Conservation (phyloP, 1,140 invertebrate species). For the Nylanderia fulva region DNA sequence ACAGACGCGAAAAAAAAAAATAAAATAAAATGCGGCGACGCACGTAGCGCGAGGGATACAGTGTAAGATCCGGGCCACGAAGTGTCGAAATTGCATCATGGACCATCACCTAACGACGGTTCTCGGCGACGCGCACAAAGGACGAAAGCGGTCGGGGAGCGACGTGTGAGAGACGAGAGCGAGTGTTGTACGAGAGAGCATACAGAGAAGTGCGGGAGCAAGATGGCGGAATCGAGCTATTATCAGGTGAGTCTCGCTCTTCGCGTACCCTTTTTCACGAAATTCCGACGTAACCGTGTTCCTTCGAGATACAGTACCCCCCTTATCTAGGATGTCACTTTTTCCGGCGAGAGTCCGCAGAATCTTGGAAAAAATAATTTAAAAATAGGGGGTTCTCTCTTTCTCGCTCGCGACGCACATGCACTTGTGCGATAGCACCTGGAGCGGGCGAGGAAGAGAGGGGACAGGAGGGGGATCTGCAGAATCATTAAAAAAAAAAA, state of each 20-base stretch:
- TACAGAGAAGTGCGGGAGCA: conserved; percentile 75
- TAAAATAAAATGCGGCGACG: background rate
- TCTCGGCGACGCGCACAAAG: conserved; percentile 77
- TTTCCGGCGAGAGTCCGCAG: too few species aligned
- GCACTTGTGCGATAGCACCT: conserved; percentile 32
- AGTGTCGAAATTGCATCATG: conserved; percentile 75
- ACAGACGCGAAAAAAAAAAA: background rate
- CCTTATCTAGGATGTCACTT: too few species aligned
- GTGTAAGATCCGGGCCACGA: conserved; percentile 54
- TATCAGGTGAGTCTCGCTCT: conserved; percentile 86
- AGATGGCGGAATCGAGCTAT: conserved; percentile 88
- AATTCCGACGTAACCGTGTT: conserved; percentile 38
- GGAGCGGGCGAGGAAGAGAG: background rate
- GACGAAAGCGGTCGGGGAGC: conserved; percentile 83
- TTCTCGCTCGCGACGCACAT: conserved; percentile 38
- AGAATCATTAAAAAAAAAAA: too few species aligned
- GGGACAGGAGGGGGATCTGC: too few species aligned
- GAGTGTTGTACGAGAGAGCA: conserved; percentile 76
- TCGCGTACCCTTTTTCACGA: conserved; percentile 60
- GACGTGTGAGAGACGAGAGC: conserved; percentile 74
- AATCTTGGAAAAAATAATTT: too few species aligned
- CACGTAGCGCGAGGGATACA: conserved; percentile 51
- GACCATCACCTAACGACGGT: conserved; percentile 68
- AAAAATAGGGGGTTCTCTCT: background rate
- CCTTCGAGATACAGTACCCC: too few species aligned